These are phyloP conservation scores for Euglossa dilemma DNA, from an alignment of 1,140 invertebrate genomes.

Conservation along the genomic window DNA sequence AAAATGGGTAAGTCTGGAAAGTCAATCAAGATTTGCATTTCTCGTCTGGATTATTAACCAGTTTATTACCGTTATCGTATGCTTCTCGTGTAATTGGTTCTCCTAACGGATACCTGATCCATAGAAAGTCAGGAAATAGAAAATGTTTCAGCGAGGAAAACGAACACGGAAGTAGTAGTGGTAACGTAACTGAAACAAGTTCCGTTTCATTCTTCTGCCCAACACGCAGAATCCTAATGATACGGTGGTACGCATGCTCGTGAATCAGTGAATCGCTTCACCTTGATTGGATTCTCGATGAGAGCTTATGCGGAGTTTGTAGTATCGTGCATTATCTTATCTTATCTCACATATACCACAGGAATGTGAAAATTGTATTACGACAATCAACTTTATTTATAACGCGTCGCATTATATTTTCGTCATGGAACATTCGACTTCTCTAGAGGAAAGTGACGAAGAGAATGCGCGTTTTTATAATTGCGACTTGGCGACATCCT, in stretches of 20 bases:
- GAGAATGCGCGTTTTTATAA: neutral
- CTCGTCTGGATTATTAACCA: neutral
- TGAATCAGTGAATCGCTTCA: constrained; percentile 44
- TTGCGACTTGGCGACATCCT: too few relatives aligned
- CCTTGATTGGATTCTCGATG: constrained; percentile 1
- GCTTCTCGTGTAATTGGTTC: neutral
- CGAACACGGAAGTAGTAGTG: constrained; percentile 45
- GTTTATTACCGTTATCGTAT: neutral
- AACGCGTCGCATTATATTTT: neutral
- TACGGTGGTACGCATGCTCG: constrained; percentile 54
- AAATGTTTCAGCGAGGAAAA: constrained; percentile 37
- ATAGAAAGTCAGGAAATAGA: constrained; percentile 27
- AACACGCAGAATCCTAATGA: constrained; percentile 68
- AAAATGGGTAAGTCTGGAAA: constrained; percentile 89
- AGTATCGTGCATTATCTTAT: neutral
- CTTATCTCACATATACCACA: neutral
- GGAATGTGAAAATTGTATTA: neutral
- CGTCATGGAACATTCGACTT: neutral
- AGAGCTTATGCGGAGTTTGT: constrained; percentile 23
- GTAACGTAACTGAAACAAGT: constrained; percentile 56
- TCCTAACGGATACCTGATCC: neutral
- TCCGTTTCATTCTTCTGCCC: constrained; percentile 53
- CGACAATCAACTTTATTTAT: neutral
- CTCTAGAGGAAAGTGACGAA: neutral
- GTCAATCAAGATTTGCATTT: neutral